Evolutionary conservation across 2,888 invertebrate genomes (phyloP).

Genomic region (Liposcelis brunnea): DNA sequence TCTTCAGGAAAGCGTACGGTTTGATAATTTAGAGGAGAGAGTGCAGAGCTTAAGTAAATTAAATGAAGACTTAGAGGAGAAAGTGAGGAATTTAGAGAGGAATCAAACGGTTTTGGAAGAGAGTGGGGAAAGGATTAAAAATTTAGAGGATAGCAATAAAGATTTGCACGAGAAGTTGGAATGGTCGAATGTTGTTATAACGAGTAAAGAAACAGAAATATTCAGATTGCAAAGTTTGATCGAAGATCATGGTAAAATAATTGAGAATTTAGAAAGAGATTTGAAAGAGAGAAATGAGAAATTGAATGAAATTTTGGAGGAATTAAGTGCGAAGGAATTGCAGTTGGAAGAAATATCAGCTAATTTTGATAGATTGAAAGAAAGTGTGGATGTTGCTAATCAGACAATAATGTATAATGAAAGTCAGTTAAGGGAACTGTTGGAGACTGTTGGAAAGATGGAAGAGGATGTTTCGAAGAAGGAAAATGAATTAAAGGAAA

Average conservation of each 20-base stretch:
- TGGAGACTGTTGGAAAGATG: no score
- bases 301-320: not conserved
- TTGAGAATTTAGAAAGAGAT: not conserved
- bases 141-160: not conserved
- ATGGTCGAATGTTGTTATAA: slow-evolving; percentile 5
- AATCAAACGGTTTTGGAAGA: no score
- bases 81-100: slow-evolving; percentile 9
- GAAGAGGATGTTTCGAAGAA: no score
- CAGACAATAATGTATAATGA: no score
- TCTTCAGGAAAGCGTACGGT: not conserved
- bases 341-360: no score
- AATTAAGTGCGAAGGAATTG: no score
- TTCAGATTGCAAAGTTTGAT: slow-evolving; percentile 2
- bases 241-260: not conserved
- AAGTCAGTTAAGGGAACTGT: no score
- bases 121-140: no score
- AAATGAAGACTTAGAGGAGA: slow-evolving; percentile 13
- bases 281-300: slow-evolving; percentile 9
- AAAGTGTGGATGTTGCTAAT: no score
- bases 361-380: no score
- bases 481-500: no score
- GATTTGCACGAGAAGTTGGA: slow-evolving; percentile 7
- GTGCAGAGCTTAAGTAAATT: slow-evolving; percentile 11
- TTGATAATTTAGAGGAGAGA: slow-evolving; percentile 9
- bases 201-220: slow-evolving; percentile 10